Conservation (phyloP, 2,888 invertebrate species). For the Ophion slaviceki region DNA sequence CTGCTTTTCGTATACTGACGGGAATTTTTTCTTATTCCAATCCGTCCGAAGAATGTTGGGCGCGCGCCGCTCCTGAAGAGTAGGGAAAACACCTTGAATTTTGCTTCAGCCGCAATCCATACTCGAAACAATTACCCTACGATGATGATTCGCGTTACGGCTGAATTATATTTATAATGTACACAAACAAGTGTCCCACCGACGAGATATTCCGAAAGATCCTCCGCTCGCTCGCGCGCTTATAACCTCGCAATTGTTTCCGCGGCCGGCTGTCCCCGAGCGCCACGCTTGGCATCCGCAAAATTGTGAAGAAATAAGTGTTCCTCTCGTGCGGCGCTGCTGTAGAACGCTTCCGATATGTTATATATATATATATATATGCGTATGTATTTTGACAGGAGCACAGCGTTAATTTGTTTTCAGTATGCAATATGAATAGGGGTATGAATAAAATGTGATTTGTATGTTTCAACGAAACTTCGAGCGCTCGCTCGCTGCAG, state of each 20-base stretch:
- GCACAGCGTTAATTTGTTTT: neutral
- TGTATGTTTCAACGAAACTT: neutral
- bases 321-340: neutral
- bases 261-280: conserved; percentile 12
- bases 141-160: conserved; percentile 18
- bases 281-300: neutral
- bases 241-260: conserved; percentile 43
- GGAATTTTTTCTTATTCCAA: conserved; percentile 11
- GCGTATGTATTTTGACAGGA: no score
- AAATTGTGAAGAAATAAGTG: neutral
- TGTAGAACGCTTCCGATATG: neutral
- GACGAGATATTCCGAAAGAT: conserved; percentile 26
- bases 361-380: no score
- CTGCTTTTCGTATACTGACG: conserved; percentile 41
- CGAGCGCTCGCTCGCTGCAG: neutral
- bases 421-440: neutral
- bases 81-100: conserved; percentile 19
- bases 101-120: conserved; percentile 59
- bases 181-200: conserved; percentile 60
- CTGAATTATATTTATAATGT: conserved; percentile 40
- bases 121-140: conserved; percentile 34
- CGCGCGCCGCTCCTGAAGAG: neutral
- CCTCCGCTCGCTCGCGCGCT: conserved; percentile 20
- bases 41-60: neutral
- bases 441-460: neutral